phyloP scores from a whole-genome alignment of 2,797 vertebrate genomes.

The Catostomus latipinnis region DNA sequence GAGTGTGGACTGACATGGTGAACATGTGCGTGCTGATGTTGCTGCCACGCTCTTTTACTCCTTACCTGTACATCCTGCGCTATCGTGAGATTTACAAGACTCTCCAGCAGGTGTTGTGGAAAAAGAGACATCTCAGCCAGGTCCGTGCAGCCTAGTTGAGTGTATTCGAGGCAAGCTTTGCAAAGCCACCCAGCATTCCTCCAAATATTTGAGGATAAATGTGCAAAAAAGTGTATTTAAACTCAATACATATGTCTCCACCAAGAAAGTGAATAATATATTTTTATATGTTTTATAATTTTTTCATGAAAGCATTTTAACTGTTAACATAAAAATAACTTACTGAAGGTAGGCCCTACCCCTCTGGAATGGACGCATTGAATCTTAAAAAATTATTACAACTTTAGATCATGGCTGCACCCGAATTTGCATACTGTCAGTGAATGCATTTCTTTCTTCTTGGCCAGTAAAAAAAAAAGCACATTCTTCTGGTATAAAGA shows the following conservation, averaged over 20 bases:
- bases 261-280: not conserved
- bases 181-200: not conserved
- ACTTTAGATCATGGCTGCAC: not conserved
- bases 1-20: slow-evolving; percentile 76
- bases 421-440: no score
- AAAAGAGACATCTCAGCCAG: slow-evolving; percentile 58
- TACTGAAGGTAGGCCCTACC: no score
- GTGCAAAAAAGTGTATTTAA: not conserved
- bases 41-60: slow-evolving; percentile 78
- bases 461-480: no score
- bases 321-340: not conserved
- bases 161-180: not conserved
- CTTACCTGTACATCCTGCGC: slow-evolving; percentile 80
- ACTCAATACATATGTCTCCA: not conserved
- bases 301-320: slow-evolving; percentile 1
- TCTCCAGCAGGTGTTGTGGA: slow-evolving; percentile 68
- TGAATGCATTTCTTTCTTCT: no score
- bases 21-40: slow-evolving; percentile 80
- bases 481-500: no score
- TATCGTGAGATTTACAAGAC: slow-evolving; percentile 78
- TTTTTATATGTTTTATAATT: not conserved
- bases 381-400: not conserved
- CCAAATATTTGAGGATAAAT: not conserved
- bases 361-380: not conserved
- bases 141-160: slow-evolving; percentile 46